A percentile compares a stretch with the other conserved stretches of the same genome.
phyloP scores from a whole-genome alignment of 2,888 invertebrate species.

The Nymphalis c-album region DNA sequence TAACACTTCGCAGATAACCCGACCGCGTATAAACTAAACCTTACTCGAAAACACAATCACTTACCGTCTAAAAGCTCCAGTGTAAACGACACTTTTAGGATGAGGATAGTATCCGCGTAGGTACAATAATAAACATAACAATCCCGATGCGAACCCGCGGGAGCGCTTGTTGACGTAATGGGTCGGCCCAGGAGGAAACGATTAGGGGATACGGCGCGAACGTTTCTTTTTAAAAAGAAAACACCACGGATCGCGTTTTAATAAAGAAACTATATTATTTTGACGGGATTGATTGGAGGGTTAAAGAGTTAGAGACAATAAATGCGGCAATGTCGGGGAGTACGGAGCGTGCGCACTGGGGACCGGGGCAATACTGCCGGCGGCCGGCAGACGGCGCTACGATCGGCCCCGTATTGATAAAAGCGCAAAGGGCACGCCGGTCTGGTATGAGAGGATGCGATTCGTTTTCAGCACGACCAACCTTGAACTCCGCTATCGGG shows the following conservation, averaged over 20 bases:
- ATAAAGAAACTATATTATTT: slow-evolving; percentile 50
- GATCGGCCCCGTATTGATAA: slow-evolving; percentile 67
- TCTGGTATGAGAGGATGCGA: slow-evolving; percentile 41
- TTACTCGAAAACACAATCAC: slow-evolving; percentile 48
- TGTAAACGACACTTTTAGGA: slow-evolving; percentile 52
- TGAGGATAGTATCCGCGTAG: slow-evolving; percentile 47
- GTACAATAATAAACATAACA: slow-evolving; percentile 62
- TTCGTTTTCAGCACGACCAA: slow-evolving; percentile 62
- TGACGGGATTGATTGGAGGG: slow-evolving; percentile 64
- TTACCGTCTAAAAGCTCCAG: slow-evolving; percentile 61
- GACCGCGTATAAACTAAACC: slow-evolving; percentile 40
- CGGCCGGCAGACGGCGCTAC: slow-evolving; percentile 68
- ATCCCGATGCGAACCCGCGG: slow-evolving; percentile 43
- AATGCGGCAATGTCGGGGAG: slow-evolving; percentile 67
- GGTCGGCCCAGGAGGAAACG: slow-evolving; percentile 4
- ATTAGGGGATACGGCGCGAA: slow-evolving; percentile 13
- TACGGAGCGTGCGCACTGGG: slow-evolving; percentile 75
- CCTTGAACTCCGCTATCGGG: slow-evolving; percentile 75
- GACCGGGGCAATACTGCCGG: slow-evolving; percentile 60
- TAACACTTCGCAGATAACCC: slow-evolving; percentile 48
- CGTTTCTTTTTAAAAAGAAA: neutral
- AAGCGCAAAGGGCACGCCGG: slow-evolving; percentile 67
- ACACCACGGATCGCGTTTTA: slow-evolving; percentile 39
- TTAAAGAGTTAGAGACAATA: slow-evolving; percentile 51
- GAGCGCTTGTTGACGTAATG: slow-evolving; percentile 28